Percentiles rank a stretch among this genome's conserved stretches.
These are phyloP conservation scores for Lepilemur septentrionalis DNA, from an alignment of 2,797 vertebrate species.

Conservation along the genomic window DNA sequence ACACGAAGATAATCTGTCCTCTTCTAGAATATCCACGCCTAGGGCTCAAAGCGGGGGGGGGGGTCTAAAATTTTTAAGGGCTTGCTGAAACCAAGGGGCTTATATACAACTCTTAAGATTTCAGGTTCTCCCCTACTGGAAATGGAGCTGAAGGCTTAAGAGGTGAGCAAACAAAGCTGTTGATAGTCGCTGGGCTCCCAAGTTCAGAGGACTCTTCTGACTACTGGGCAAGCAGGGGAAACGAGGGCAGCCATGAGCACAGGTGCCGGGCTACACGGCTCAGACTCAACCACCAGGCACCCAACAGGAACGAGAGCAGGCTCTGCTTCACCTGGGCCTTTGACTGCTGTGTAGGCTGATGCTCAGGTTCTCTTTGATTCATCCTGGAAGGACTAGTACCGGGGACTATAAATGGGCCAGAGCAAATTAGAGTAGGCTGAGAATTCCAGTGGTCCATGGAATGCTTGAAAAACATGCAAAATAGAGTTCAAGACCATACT, in stretches of 20 bases:
- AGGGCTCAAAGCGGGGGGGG: not conserved
- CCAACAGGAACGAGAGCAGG: not conserved
- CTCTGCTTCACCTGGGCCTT: not conserved
- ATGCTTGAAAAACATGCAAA: not conserved
- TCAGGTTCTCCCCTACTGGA: not conserved
- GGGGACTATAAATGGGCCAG: not conserved
- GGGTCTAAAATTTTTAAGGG: not conserved
- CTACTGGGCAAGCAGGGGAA: not conserved
- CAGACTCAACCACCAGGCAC: not conserved
- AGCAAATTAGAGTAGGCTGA: not conserved
- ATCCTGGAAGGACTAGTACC: not conserved
- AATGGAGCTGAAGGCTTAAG: not conserved
- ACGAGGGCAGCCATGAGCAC: not conserved
- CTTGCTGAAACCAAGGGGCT: not conserved
- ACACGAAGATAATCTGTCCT: not conserved
- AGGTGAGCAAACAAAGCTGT: not conserved
- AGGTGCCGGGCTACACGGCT: accelerated
- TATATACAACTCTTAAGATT: not conserved
- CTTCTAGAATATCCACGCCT: not conserved
- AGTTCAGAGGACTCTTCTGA: not conserved
- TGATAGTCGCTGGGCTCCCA: not conserved
- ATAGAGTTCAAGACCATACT: not conserved
- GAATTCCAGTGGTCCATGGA: not conserved
- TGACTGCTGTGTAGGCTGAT: not conserved
- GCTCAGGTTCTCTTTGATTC: not conserved